A percentile compares a stretch with the other conserved stretches of the same genome.
phyloP scores from a whole-genome alignment of 92 coral and sea anemone genomes.

The Parazoanthus darwini region DNA sequence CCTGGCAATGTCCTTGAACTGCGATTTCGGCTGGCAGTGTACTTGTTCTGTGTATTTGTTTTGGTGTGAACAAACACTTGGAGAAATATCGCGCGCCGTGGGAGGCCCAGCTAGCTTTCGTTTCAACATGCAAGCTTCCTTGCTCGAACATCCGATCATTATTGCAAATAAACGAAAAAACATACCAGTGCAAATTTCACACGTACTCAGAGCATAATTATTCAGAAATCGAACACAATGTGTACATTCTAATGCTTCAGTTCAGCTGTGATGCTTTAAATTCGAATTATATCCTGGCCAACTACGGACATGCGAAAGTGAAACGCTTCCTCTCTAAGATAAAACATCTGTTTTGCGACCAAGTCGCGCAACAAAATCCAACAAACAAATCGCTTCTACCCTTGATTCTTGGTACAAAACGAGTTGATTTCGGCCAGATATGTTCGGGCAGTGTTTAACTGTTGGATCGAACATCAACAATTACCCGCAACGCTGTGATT shows the following conservation, averaged over 20 bases:
- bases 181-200: constrained; percentile 11
- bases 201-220: neutral
- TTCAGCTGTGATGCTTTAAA: neutral
- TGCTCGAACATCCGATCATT: neutral
- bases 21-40: neutral
- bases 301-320: neutral
- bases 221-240: constrained; percentile 8
- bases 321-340: neutral
- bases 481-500: neutral
- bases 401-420: neutral
- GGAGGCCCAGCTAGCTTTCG: constrained; percentile 14
- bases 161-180: neutral
- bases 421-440: neutral
- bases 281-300: neutral
- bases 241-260: neutral
- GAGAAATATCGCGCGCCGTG: neutral
- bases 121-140: neutral
- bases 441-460: neutral
- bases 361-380: neutral
- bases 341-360: constrained; percentile 22
- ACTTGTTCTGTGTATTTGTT: neutral
- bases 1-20: neutral
- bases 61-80: constrained; percentile 16
- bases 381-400: neutral
- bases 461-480: neutral